Percentiles rank a stretch among this genome's conserved stretches.
phyloP scores from a whole-genome alignment of 2,113 vertebrate genomes.

The Asarcornis scutulata region DNA sequence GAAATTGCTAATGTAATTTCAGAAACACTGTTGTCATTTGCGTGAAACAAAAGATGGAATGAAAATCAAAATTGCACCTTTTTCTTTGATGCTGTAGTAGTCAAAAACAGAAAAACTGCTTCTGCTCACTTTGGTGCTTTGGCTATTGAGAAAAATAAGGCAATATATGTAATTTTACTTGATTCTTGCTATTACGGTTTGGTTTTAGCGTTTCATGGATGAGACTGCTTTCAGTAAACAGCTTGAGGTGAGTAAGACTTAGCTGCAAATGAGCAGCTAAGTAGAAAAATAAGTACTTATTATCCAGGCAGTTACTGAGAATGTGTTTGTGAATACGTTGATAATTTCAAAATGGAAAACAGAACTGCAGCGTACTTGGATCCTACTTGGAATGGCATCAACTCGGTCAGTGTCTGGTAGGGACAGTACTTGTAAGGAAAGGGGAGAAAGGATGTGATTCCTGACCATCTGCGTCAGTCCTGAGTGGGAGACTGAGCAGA shows the following conservation, averaged over 20 bases:
- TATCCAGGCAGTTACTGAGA: background rate
- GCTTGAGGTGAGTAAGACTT: background rate
- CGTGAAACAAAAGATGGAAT: background rate
- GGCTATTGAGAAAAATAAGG: background rate
- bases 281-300: background rate
- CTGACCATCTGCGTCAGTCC: fast-evolving
- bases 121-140: background rate
- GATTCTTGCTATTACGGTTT: background rate
- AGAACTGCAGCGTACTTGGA: fast-evolving
- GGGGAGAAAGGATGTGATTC: fast-evolving
- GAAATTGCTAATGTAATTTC: conserved; percentile 29
- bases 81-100: background rate
- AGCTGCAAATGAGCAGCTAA: background rate
- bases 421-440: background rate
- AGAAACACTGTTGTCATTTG: background rate
- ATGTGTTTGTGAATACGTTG: background rate
- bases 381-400: background rate
- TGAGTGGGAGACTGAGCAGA: background rate
- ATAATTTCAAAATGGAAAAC: background rate
- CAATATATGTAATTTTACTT: background rate
- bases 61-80: background rate
- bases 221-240: background rate
- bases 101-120: background rate
- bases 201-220: background rate
- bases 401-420: background rate